Evolutionary conservation across 2,113 vertebrate species (phyloP), one percentile per base, ranked within the genome.

Genomic region (Leptobrachium ailaonicum): DNA sequence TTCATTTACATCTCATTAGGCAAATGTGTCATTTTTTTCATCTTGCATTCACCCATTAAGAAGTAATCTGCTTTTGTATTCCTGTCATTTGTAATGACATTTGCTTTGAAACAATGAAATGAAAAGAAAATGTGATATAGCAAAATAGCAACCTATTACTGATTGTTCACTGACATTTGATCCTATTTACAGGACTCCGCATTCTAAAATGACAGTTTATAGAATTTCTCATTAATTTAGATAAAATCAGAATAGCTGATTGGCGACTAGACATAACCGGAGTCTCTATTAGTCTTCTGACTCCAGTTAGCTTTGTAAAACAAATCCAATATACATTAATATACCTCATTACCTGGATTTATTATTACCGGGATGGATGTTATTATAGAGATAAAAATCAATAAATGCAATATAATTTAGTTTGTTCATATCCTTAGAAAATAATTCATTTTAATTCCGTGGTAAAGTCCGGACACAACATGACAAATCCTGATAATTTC

Each of bases 71-170:
- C 8, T 53, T 56, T 42, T 43, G n/a, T 68, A 58, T 56, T 32
- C 20, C 20, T 68, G 47, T 58, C 3, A 44, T 13, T 54, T 56
- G 2, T 68, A 68, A 76, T 53, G 62, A 20, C 3, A 54, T 20
- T 67, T 53, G 6, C 75, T 68, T 40, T 76, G 6, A 76, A 67
- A 45, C 32, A 14, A 56, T 1, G 11, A 64, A 20, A 8, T 68
- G 58, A 43, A 32, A 40, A 43, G 20, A 6, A 45, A 69, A 77
- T 40, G 2, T 8, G 58, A 56, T 8, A 4, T 6, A 1, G 20
- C n/a, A 11, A 77, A 70, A 77, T 67, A 40, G 41, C 56, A 77
- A 60, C 53, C 50, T 11, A 54, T 76, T 67, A 44, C 64, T 43
- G 54, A 70, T 60, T 77, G n/a, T 53, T 67, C 14, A 20, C 7